Conservation (phyloP, 2,888 invertebrate genomes). For the Drosophila anceps region DNA sequence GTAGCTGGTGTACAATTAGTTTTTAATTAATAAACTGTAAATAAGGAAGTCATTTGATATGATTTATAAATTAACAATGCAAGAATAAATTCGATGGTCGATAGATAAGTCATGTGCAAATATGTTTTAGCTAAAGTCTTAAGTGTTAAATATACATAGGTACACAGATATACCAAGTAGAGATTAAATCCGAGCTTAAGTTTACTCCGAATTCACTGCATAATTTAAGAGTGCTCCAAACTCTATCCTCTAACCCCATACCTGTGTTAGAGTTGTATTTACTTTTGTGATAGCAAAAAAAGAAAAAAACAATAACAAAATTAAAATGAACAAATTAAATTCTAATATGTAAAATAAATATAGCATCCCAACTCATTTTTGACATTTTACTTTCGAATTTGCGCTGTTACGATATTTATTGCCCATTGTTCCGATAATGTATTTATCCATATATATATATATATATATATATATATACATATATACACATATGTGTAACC, state of each 20-base stretch:
- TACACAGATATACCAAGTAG: slow-evolving; percentile 64
- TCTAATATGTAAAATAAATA: slow-evolving; percentile 27
- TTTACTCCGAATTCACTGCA: slow-evolving; percentile 34
- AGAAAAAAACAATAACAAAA: slow-evolving; percentile 54
- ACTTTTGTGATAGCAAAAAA: slow-evolving; percentile 75
- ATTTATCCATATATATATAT: slow-evolving; percentile 18
- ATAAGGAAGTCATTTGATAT: slow-evolving; percentile 75
- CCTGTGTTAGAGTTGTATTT: slow-evolving; percentile 71
- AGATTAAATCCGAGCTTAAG: slow-evolving; percentile 57
- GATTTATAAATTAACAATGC: slow-evolving; percentile 54
- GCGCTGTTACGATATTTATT: slow-evolving; percentile 56
- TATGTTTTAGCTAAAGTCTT: slow-evolving; percentile 58
- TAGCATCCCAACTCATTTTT: slow-evolving; percentile 40
- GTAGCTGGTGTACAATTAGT: slow-evolving; percentile 44
- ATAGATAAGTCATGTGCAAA: slow-evolving; percentile 37
- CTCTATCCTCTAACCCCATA: slow-evolving; percentile 30
- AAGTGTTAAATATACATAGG: slow-evolving; percentile 73
- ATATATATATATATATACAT: slow-evolving; percentile 3
- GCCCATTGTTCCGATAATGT: slow-evolving; percentile 26
- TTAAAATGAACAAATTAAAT: slow-evolving; percentile 67
- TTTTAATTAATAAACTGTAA: slow-evolving; percentile 53
- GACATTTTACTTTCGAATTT: slow-evolving; percentile 52
- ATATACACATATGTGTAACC: slow-evolving; percentile 8
- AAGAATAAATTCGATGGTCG: slow-evolving; percentile 30
- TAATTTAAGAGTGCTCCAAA: slow-evolving; percentile 30